These are phyloP conservation scores for Odontesthes bonariensis DNA, from an alignment of 2,113 vertebrate genomes.

Conservation along the genomic window DNA sequence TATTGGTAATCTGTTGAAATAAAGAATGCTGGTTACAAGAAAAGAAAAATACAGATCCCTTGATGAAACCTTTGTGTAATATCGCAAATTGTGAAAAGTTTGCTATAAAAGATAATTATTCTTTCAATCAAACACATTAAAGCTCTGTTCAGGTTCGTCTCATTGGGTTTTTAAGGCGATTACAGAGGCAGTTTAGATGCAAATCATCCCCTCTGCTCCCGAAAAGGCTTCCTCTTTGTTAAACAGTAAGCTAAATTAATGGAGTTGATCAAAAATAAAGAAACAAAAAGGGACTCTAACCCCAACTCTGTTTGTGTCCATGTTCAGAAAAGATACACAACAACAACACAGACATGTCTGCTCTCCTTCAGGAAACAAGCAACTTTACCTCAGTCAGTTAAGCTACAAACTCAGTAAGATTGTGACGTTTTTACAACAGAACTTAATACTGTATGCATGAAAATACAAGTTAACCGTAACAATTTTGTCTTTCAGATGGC, in stretches of 20 bases:
- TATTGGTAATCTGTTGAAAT: too few relatives aligned
- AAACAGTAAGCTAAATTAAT: neutral
- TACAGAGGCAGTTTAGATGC: neutral
- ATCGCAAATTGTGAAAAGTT: too few relatives aligned
- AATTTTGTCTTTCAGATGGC: slow-evolving; percentile 44
- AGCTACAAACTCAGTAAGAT: slow-evolving; percentile 56
- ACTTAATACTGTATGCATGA: slow-evolving; percentile 65
- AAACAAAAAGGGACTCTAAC: slow-evolving; percentile 29
- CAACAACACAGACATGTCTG: slow-evolving; percentile 27
- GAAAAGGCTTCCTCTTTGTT: neutral
- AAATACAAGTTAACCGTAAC: slow-evolving; percentile 25
- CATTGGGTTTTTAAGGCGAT: neutral
- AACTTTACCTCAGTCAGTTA: slow-evolving; percentile 75
- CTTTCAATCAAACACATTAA: neutral
- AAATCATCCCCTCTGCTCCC: neutral
- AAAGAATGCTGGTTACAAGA: too few relatives aligned
- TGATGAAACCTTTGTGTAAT: too few relatives aligned
- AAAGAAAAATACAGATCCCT: too few relatives aligned
- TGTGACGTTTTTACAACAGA: slow-evolving; percentile 48
- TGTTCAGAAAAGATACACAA: slow-evolving; percentile 26
- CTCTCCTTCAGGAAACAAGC: slow-evolving; percentile 74
- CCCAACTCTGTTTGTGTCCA: slow-evolving; percentile 19
- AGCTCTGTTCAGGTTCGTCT: neutral
- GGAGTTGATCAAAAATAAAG: neutral
- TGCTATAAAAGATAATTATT: too few relatives aligned